Evolutionary conservation across 2,797 vertebrate species (phyloP), one percentile per base, ranked within the genome.

Genomic region (Carduelis carduelis): DNA sequence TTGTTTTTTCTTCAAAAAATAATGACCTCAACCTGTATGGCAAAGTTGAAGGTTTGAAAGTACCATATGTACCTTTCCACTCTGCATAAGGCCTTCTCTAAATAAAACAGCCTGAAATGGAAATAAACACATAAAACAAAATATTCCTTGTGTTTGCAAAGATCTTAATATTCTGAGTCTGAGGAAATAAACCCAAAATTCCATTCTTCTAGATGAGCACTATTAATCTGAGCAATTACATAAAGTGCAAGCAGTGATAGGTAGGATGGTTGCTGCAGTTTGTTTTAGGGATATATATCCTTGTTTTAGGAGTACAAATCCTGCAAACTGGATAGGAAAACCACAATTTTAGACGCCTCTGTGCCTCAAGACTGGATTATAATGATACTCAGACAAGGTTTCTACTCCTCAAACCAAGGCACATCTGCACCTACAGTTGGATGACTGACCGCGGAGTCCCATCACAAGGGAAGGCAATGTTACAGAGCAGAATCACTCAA

Each of bases 91-190:
- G 11, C 34, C 74, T 82, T 75, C 35, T 5, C 35, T 35, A 79
- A 65, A 39, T 8, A 46, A 22, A 90, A 55, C 11, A 89, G n/a
- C 37, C 20, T 53, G 44, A 89, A 87, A 71, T 57, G 11, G 64
- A 93, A 96, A 83, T 55, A 69, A 85, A 76, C 3, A 63, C 23
- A 55, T 22, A 59, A 93, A 89, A 22, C 11, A 70, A 75, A 82
- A 59, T 53, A 79, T 57, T 72, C 41, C 32, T 53, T 69, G 23
- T 39, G 18, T 76, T 79, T 82, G 10, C 14, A 17, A 65, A 30
- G 63, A 69, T 34, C 22, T 69, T 39, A 65, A 47, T 79, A 49
- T 37, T 34, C 46, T 71, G 16, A 89, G 34, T 39, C 49, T 59
- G 22, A 60, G 41, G 41, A 91, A 84, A 68, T 64, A 12, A 82